A percentile compares a stretch with the other conserved stretches of the same genome.
phyloP scores from a whole-genome alignment of 2,113 vertebrate genomes.

The Diadophis punctatus region DNA sequence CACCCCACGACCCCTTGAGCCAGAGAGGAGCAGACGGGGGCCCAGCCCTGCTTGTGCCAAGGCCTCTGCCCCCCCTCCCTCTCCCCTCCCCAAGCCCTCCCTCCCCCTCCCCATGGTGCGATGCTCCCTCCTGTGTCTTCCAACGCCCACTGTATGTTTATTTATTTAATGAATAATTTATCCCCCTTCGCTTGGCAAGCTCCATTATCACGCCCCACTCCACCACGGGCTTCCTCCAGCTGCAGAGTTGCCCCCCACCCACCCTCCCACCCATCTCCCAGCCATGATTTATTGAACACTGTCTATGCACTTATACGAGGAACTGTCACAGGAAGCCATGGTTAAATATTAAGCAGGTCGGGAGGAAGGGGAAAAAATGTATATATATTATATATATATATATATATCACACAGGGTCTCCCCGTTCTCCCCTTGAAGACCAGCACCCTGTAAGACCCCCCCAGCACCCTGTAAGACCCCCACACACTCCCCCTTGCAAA shows the following conservation, averaged over 20 bases:
- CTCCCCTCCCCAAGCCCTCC: too few species aligned
- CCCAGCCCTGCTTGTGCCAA: neutral
- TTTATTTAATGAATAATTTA: constrained; percentile 83
- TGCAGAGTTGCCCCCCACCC: neutral
- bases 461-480: too few species aligned
- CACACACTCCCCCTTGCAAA: neutral
- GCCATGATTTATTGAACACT: constrained; percentile 68
- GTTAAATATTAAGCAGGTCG: constrained; percentile 53
- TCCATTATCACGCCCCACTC: constrained; percentile 16
- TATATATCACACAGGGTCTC: neutral
- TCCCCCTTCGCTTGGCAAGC: constrained; percentile 47
- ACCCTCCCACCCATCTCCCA: constrained; percentile 12
- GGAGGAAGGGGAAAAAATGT: neutral
- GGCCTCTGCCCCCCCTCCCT: constrained; percentile 23
- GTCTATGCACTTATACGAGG: constrained; percentile 55
- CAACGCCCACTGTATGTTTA: constrained; percentile 66
- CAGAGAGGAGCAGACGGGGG: neutral
- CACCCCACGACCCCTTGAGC: neutral
- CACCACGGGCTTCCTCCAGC: neutral
- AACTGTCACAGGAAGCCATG: constrained; percentile 56
- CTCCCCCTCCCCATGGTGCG: constrained; percentile 18
- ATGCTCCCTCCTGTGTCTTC: constrained; percentile 40
- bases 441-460: neutral
- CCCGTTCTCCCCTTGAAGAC: too few species aligned
- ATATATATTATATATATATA: too few species aligned